Evolutionary conservation across 2,888 invertebrate species (phyloP).

Genomic region (Agrotis ipsilon): DNA sequence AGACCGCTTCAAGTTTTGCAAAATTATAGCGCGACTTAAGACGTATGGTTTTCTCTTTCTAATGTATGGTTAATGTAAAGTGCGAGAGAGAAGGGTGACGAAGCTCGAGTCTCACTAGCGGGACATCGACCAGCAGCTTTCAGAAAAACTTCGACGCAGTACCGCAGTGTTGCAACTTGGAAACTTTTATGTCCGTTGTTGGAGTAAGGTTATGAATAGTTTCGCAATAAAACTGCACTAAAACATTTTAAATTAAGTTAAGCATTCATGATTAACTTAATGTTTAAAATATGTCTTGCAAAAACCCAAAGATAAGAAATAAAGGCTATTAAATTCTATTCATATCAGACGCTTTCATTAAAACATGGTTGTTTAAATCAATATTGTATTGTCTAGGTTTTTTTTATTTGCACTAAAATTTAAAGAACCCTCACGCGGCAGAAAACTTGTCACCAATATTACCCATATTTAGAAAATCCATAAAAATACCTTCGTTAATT

Average conservation of each 20-base stretch:
- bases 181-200: conserved; percentile 61
- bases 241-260: not conserved
- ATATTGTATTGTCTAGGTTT: not conserved
- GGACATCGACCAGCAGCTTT: conserved; percentile 91
- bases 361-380: too few species aligned
- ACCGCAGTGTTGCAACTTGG: conserved; percentile 78
- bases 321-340: not conserved
- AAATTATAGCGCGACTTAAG: conserved; percentile 73
- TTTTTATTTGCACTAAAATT: not conserved
- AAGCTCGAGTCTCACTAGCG: conserved; percentile 87
- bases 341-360: not conserved
- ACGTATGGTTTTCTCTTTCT: conserved; percentile 76
- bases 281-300: not conserved
- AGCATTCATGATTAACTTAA: not conserved
- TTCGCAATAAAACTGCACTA: not conserved
- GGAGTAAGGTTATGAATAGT: conserved; percentile 14
- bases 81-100: conserved; percentile 76
- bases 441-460: conserved; percentile 37
- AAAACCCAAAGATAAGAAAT: not conserved
- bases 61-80: conserved; percentile 69
- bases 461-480: conserved; percentile 51
- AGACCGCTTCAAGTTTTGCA: conserved; percentile 87
- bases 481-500: conserved; percentile 56
- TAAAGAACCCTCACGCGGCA: not conserved
- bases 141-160: conserved; percentile 84